phyloP scores from a whole-genome alignment of 2,888 invertebrate species.

The Poecilus cupreus region DNA sequence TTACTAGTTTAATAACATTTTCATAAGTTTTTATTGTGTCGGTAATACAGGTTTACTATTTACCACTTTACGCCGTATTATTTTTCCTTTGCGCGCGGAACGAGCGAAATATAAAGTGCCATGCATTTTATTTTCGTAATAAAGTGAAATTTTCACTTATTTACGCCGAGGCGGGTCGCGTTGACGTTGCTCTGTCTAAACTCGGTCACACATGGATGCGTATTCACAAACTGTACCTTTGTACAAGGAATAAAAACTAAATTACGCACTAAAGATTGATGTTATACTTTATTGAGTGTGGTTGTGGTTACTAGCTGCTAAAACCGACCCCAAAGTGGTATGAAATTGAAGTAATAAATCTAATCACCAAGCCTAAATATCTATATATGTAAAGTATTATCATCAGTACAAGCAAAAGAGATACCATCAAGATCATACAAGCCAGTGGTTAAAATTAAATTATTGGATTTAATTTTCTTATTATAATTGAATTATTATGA shows the following conservation, averaged over 20 bases:
- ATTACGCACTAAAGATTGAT: too few relatives aligned
- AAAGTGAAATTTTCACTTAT: conserved; percentile 56
- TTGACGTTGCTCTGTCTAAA: neutral
- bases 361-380: too few relatives aligned
- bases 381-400: too few relatives aligned
- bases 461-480: too few relatives aligned
- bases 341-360: too few relatives aligned
- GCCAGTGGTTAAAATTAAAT: too few relatives aligned
- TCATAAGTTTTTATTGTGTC: conserved; percentile 47
- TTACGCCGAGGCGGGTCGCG: conserved; percentile 9
- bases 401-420: too few relatives aligned
- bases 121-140: conserved; percentile 54
- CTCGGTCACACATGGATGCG: neutral
- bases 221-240: neutral
- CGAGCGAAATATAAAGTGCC: conserved; percentile 36
- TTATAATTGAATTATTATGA: too few relatives aligned
- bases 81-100: conserved; percentile 16
- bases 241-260: neutral
- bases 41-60: conserved; percentile 44
- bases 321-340: too few relatives aligned
- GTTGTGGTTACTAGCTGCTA: too few relatives aligned
- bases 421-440: too few relatives aligned
- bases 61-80: conserved; percentile 34
- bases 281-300: too few relatives aligned
- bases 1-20: conserved; percentile 48